Evolutionary conservation across 1,140 invertebrate genomes (phyloP).

Genomic region (Pristionchus pacificus): DNA sequence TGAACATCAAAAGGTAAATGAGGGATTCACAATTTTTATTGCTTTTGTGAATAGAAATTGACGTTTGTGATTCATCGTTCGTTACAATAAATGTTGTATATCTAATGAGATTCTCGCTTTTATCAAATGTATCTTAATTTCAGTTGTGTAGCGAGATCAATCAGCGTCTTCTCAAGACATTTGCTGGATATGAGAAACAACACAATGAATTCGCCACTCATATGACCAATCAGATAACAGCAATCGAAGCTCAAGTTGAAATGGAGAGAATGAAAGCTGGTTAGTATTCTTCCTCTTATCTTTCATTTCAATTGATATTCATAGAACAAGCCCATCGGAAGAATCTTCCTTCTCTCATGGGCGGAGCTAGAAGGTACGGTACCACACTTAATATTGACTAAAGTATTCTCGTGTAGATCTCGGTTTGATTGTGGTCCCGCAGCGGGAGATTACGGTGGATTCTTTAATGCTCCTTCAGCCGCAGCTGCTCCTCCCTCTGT

Average conservation of each 20-base stretch:
- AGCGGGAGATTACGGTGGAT: background rate
- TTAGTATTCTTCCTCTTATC: background rate
- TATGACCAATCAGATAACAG: slow-evolving; percentile 6
- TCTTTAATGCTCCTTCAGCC: background rate
- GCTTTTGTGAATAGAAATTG: background rate
- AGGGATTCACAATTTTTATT: background rate
- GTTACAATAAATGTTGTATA: background rate
- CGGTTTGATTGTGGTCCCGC: background rate
- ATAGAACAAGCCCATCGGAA: background rate
- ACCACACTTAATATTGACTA: too few species aligned
- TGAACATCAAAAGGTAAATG: background rate
- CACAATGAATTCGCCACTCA: slow-evolving; percentile 23
- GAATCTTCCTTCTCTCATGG: background rate
- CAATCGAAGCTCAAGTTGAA: background rate
- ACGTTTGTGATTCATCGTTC: slow-evolving; percentile 9
- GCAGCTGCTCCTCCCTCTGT: background rate
- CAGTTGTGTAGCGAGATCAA: slow-evolving; percentile 1
- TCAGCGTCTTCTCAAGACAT: slow-evolving; percentile 15
- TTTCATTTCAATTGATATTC: background rate
- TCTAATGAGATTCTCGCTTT: background rate
- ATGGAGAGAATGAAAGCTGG: background rate
- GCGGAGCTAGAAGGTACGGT: background rate
- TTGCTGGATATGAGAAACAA: slow-evolving; percentile 28
- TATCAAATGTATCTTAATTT: background rate
- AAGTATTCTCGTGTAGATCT: too few species aligned